These are phyloP conservation scores for Ctenosaura bakeri DNA, from an alignment of 2,797 vertebrate genomes.

Conservation along the genomic window DNA sequence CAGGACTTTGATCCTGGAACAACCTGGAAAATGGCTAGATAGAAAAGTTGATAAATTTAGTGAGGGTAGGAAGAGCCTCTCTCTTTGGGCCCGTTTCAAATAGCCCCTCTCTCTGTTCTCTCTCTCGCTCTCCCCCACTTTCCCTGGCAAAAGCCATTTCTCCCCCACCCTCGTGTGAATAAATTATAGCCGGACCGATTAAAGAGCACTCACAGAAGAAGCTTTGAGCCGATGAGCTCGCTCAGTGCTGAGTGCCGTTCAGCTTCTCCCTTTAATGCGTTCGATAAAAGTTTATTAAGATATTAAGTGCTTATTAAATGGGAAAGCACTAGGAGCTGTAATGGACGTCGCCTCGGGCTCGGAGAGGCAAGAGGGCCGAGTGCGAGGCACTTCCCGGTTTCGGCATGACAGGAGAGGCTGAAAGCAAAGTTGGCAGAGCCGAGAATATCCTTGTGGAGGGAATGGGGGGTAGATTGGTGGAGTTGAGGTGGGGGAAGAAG, in stretches of 20 bases:
- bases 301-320: slow-evolving; percentile 24
- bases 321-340: neutral
- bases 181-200: slow-evolving; percentile 32
- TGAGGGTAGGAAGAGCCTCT: too few relatives aligned
- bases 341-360: slow-evolving; percentile 13
- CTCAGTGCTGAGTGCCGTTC: neutral
- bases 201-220: slow-evolving; percentile 12
- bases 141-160: neutral
- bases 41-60: too few relatives aligned
- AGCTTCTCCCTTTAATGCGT: neutral
- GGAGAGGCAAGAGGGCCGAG: neutral
- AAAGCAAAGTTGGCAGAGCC: slow-evolving; percentile 22
- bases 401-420: neutral
- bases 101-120: too few relatives aligned
- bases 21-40: too few relatives aligned
- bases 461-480: neutral
- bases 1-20: too few relatives aligned
- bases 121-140: too few relatives aligned
- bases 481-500: neutral
- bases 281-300: slow-evolving; percentile 32
- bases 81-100: too few relatives aligned
- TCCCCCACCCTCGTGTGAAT: neutral
- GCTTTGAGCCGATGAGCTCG: neutral
- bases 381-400: slow-evolving; percentile 18
- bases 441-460: neutral